These are phyloP conservation scores for Cochlearius cochlearius DNA, from an alignment of 2,113 vertebrate species.

Conservation along the genomic window DNA sequence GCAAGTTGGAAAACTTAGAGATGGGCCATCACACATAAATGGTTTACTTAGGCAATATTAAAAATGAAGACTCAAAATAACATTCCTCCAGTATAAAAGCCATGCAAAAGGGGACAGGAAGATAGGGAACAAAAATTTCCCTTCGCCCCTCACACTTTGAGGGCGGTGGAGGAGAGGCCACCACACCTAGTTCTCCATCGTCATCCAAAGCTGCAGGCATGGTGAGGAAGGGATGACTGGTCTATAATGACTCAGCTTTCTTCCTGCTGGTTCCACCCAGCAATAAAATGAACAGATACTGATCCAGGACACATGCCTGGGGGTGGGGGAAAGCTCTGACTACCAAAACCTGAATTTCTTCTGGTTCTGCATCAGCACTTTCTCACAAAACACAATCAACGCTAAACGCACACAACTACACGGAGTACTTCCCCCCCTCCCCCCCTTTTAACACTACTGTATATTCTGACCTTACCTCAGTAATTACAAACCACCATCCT, in stretches of 20 bases:
- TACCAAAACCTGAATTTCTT: background rate
- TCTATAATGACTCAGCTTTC: background rate
- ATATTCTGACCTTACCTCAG: background rate
- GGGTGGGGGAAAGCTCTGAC: background rate
- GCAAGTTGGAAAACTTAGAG: background rate
- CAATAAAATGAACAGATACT: background rate
- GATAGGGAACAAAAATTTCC: background rate
- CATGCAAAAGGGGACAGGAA: background rate
- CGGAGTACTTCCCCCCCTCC: too few relatives aligned
- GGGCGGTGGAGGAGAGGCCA: background rate
- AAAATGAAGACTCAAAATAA: background rate
- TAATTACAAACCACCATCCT: background rate
- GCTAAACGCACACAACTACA: background rate
- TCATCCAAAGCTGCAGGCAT: background rate
- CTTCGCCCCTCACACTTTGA: background rate
- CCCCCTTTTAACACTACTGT: background rate
- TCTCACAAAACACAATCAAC: background rate
- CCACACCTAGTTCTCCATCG: background rate
- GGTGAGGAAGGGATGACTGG: fast-evolving
- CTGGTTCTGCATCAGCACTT: background rate
- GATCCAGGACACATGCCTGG: background rate
- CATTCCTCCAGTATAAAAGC: background rate
- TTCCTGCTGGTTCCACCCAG: background rate
- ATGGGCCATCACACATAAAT: background rate
- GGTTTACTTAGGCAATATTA: background rate